A percentile compares a stretch with the other conserved stretches of the same genome.
phyloP scores from a whole-genome alignment of 2,888 invertebrate species.

The Lepidocyrtinus sp. region DNA sequence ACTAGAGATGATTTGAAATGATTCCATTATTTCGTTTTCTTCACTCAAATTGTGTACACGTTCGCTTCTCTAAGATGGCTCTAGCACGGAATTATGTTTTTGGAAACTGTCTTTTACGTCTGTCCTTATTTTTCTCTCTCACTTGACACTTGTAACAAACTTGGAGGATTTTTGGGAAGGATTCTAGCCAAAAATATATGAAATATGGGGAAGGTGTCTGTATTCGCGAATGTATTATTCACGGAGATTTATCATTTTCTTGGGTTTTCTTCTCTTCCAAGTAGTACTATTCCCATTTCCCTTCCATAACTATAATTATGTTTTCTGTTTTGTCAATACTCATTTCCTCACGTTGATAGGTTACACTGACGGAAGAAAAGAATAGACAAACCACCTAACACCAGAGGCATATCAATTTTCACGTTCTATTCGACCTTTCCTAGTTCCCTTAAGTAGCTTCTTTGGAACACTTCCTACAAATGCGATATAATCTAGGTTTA shows the following conservation, averaged over 20 bases:
- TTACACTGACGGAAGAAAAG: too few relatives aligned
- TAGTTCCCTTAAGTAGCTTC: too few relatives aligned
- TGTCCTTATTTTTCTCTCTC: too few relatives aligned
- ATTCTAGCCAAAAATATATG: not conserved
- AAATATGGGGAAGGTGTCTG: slow-evolving; percentile 3
- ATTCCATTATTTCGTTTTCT: slow-evolving; percentile 12
- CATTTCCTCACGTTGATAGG: too few relatives aligned
- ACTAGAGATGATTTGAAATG: slow-evolving; percentile 15
- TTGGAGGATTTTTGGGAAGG: not conserved
- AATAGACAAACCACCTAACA: too few relatives aligned
- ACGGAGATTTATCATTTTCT: not conserved
- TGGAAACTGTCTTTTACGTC: too few relatives aligned
- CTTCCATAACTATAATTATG: not conserved
- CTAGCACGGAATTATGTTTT: too few relatives aligned
- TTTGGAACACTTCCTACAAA: too few relatives aligned
- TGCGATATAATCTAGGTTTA: too few relatives aligned
- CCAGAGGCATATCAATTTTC: too few relatives aligned
- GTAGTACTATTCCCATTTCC: not conserved
- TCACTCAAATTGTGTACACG: not conserved
- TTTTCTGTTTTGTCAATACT: not conserved
- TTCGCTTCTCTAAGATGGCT: too few relatives aligned
- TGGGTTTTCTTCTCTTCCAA: not conserved
- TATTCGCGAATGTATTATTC: not conserved
- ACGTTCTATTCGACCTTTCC: too few relatives aligned
- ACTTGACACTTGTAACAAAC: not conserved